Evolutionary conservation across 2,113 vertebrate species (phyloP).

Genomic region (Psettodes erumei): DNA sequence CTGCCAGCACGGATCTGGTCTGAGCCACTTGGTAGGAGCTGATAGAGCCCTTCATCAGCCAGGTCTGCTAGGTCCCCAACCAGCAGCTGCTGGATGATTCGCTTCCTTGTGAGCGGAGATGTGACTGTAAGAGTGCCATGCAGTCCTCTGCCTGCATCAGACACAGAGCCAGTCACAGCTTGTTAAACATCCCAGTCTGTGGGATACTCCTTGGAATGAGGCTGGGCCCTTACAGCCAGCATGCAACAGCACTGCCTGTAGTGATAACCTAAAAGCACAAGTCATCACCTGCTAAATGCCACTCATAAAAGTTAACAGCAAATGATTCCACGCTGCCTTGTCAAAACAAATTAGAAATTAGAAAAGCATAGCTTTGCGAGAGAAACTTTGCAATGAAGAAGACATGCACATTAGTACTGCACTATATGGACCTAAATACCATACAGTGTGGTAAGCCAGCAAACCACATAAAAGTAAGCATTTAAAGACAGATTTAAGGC

Average conservation of each 20-base stretch:
- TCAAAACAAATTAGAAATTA: slow-evolving; percentile 48
- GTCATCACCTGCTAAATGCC: slow-evolving; percentile 24
- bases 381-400: slow-evolving; percentile 47
- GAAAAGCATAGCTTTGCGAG: slow-evolving; percentile 49
- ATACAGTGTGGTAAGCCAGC: slow-evolving; percentile 46
- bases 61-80: slow-evolving; percentile 81
- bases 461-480: slow-evolving; percentile 49
- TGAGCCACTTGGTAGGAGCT: slow-evolving; percentile 72
- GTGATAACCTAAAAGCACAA: slow-evolving; percentile 47
- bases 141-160: slow-evolving; percentile 78
- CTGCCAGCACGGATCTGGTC: slow-evolving; percentile 47
- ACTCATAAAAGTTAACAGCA: slow-evolving; percentile 28
- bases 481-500: slow-evolving; percentile 55
- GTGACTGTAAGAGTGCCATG: slow-evolving; percentile 65
- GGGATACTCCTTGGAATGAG: slow-evolving; percentile 10
- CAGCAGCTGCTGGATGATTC: slow-evolving; percentile 79
- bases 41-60: slow-evolving; percentile 76
- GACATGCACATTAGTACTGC: slow-evolving; percentile 57
- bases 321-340: slow-evolving; percentile 31
- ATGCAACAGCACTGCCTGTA: slow-evolving; percentile 48
- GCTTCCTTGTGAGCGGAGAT: slow-evolving; percentile 72
- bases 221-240: slow-evolving; percentile 26
- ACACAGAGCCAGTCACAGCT: slow-evolving; percentile 75
- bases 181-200: slow-evolving; percentile 51
- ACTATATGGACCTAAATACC: slow-evolving; percentile 39